Evolutionary conservation across 2,113 vertebrate species (phyloP), one percentile per base, ranked within the genome.

Genomic region (Triplophysa dalaica): DNA sequence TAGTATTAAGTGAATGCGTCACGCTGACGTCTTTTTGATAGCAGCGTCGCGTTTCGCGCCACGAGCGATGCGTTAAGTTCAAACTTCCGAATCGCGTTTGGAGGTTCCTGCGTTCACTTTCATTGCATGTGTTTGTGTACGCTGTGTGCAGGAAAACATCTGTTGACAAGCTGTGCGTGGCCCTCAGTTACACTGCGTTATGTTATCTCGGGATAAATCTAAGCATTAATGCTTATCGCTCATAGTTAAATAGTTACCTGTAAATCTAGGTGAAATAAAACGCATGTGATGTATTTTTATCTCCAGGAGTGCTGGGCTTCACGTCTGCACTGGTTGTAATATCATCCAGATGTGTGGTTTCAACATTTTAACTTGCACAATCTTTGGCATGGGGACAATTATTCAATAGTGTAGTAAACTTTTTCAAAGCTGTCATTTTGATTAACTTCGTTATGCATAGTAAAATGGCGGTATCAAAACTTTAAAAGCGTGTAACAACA

Each of bases 351-450:
- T 93, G 92, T 89, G 68, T 61, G 83, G 60, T 84, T 67, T 85
- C 91, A 91, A 92, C 91, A 92, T 91, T 91, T 91, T 82, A 89
- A 91, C 91, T 93, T 93, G 87, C 92, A 87, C 91, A 93, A 92
- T 91, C 90, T 70, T 82, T 86, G 89, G 89, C 89, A 92, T 77
- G 87, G 87, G 86, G 83, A 72, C 89, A 82, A 88, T 90, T 86
- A 89, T 84, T 90, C 87, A 90, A 90, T 89, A 90, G 83, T 21
- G 3, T 70, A 87, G 87, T 86, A 87, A 90, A 91, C 86, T 91
- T 81, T 72, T 77, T 82, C 84, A 86, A 70, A 80, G 81, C 70
- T 79, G 50, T 80, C 74, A 83, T 79, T 43, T 45, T 24, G 74
- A 81, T 67, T 61, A 45, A 19, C 56, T 77, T 58, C 43, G 69